Conservation (phyloP, 2,113 vertebrate species). For the Anarhynchus alexandrinus region DNA sequence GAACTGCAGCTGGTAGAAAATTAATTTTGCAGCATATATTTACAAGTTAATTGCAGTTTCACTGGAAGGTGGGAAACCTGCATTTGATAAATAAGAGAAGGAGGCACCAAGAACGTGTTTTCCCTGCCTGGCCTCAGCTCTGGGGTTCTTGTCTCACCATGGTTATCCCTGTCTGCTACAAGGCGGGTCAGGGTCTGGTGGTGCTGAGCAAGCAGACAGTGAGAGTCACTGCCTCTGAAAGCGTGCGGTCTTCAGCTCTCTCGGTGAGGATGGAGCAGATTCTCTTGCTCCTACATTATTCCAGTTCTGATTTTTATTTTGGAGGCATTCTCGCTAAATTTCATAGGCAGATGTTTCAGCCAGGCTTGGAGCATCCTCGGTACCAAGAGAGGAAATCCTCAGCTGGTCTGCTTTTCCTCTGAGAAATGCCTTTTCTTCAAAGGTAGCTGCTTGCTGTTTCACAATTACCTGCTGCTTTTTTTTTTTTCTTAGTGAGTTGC, state of each 20-base stretch:
- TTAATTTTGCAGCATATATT: slow-evolving; percentile 5
- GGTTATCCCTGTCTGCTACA: background rate
- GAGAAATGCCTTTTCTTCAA: background rate
- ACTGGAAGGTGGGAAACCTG: background rate
- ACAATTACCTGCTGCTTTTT: background rate
- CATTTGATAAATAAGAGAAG: background rate
- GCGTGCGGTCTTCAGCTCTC: background rate
- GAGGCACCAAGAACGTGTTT: background rate
- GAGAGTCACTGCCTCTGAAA: background rate
- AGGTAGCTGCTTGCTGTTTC: background rate
- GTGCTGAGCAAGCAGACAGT: background rate
- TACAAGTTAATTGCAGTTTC: slow-evolving; percentile 34
- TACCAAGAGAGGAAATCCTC: background rate
- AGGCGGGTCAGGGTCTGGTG: fast-evolving
- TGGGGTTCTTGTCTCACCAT: background rate
- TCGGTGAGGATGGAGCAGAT: background rate
- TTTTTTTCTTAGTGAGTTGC: background rate
- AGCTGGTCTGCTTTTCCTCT: background rate
- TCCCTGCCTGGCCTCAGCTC: background rate
- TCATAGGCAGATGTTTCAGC: background rate
- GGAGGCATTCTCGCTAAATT: background rate
- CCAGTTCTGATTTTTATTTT: background rate
- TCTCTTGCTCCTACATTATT: background rate
- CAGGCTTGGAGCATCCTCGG: background rate
- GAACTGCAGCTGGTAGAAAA: background rate